Evolutionary conservation across 2,797 vertebrate genomes (phyloP).

Genomic region (Emys orbicularis): DNA sequence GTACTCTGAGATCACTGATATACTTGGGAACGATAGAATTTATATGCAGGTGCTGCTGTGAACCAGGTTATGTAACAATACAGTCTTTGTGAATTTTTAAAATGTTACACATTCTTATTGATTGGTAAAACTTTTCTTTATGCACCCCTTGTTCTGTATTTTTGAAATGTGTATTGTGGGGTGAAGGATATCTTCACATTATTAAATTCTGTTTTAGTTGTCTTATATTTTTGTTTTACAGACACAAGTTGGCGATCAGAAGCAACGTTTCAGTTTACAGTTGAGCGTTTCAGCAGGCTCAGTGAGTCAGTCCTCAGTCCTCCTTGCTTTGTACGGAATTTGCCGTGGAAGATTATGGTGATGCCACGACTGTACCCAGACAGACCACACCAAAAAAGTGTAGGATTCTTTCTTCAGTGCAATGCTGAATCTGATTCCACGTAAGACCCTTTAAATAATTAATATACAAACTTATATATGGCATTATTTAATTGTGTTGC

Average conservation of each 20-base stretch:
- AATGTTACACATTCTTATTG: neutral
- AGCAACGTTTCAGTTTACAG: slow-evolving; percentile 97
- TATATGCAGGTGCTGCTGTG: neutral
- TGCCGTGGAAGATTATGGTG: slow-evolving; percentile 99
- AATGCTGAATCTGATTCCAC: slow-evolving; percentile 99
- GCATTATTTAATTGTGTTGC: neutral
- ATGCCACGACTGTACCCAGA: slow-evolving; percentile 99
- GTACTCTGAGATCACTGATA: neutral
- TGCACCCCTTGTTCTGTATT: neutral
- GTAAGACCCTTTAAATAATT: slow-evolving; percentile 84
- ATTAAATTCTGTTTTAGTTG: neutral
- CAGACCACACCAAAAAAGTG: slow-evolving; percentile 98
- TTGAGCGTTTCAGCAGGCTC: slow-evolving; percentile 97
- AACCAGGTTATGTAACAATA: neutral
- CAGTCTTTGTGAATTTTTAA: neutral
- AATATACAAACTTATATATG: slow-evolving; percentile 24
- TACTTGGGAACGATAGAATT: neutral
- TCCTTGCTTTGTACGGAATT: slow-evolving; percentile 98
- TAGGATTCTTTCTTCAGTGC: slow-evolving; percentile 99
- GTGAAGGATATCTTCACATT: rapidly evolving
- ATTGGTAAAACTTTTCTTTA: neutral
- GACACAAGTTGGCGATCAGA: slow-evolving; percentile 99
- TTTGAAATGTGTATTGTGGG: neutral
- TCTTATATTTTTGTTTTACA: slow-evolving; percentile 70
- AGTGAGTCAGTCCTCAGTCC: slow-evolving; percentile 98